Percentiles rank a stretch among this genome's conserved stretches.
These are phyloP conservation scores for Saguinus midas DNA, from an alignment of 2,113 vertebrate species.

Conservation along the genomic window DNA sequence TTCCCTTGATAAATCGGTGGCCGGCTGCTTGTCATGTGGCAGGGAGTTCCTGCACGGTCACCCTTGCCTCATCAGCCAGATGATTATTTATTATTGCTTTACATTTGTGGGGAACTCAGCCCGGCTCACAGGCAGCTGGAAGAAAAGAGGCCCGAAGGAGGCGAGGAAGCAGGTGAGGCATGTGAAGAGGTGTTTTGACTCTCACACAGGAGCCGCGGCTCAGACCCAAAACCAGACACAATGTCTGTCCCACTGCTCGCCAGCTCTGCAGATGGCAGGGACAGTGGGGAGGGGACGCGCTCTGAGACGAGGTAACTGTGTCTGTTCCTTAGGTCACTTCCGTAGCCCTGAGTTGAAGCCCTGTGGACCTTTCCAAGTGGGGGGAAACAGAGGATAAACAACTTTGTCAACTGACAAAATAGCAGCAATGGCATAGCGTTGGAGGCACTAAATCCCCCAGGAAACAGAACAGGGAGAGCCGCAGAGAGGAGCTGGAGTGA, in stretches of 20 bases:
- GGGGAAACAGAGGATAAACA: not conserved
- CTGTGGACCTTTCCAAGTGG: not conserved
- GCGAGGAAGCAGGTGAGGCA: not conserved
- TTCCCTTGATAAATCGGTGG: conserved; percentile 88
- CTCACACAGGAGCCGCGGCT: not conserved
- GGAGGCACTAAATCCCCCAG: not conserved
- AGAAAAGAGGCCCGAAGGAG: conserved; percentile 36
- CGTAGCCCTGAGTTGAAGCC: not conserved
- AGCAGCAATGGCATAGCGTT: accelerated
- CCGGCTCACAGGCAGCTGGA: conserved; percentile 63
- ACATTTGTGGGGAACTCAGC: not conserved
- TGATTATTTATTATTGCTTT: not conserved
- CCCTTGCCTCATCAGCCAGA: not conserved
- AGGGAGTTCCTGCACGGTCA: conserved; percentile 54
- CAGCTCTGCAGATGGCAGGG: accelerated
- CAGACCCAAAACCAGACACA: not conserved
- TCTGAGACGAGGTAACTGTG: not conserved
- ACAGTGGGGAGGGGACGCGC: not conserved
- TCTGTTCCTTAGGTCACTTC: not conserved
- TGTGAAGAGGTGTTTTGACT: not conserved
- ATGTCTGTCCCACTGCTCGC: not conserved
- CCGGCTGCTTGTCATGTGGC: conserved; percentile 82
- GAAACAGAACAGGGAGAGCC: not conserved
- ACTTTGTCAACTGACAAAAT: too few relatives aligned
- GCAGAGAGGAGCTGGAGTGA: accelerated